Evolutionary conservation across 2,113 vertebrate genomes (phyloP).

Genomic region (Donacobius atricapilla): DNA sequence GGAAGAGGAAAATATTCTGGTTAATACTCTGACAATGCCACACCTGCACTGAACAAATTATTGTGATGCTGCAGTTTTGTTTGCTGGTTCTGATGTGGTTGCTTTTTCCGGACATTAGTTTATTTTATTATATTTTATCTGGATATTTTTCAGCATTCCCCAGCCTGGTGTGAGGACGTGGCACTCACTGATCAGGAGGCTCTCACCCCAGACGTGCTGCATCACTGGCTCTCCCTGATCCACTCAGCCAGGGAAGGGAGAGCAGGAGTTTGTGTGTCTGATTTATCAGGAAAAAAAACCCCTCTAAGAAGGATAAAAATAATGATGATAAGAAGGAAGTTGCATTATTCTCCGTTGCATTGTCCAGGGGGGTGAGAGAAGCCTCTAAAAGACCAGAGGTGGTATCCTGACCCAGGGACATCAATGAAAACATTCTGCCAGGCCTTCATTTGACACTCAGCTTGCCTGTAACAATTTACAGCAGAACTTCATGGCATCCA

Average conservation of each 20-base stretch:
- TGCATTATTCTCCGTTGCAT: not conserved
- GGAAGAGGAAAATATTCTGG: slow-evolving; percentile 24
- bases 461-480: not conserved
- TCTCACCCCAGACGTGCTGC: not conserved
- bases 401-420: not conserved
- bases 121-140: not conserved
- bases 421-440: not conserved
- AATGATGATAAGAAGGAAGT: not conserved
- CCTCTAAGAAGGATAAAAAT: not conserved
- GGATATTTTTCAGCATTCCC: not conserved
- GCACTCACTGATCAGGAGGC: not conserved
- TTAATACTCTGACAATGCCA: not conserved
- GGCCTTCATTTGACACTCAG: slow-evolving; percentile 5
- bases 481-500: slow-evolving; percentile 23
- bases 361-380: not conserved
- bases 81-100: slow-evolving; percentile 5
- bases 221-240: not conserved
- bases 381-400: not conserved
- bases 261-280: not conserved
- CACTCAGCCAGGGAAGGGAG: not conserved
- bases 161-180: rapidly evolving
- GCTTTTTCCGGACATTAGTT: not conserved
- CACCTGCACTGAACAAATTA: slow-evolving; percentile 1
- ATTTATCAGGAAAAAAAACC: not conserved
- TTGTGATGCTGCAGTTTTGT: slow-evolving; percentile 20